These are phyloP conservation scores for Conchocele bisecta DNA, from an alignment of 2,888 invertebrate genomes.

Conservation along the genomic window DNA sequence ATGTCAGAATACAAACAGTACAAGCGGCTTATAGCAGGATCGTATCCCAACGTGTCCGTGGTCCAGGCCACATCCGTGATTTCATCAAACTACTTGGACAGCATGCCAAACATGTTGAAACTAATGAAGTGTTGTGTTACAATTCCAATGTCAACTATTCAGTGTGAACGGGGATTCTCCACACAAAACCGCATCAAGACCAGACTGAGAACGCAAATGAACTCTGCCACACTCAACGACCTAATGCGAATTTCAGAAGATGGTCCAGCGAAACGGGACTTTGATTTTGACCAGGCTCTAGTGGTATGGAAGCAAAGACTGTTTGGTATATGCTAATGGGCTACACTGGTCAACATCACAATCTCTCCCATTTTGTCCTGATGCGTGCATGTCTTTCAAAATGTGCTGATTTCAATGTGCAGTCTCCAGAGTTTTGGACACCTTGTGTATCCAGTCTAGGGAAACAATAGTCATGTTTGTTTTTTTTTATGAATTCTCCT, in stretches of 20 bases:
- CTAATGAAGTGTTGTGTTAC: slow-evolving; percentile 17
- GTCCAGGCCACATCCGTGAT: background rate
- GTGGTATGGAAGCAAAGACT: slow-evolving; percentile 23
- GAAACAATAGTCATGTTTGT: too few relatives aligned
- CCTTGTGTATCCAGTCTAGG: too few relatives aligned
- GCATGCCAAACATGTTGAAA: slow-evolving; percentile 24
- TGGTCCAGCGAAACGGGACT: slow-evolving; percentile 11
- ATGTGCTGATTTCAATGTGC: too few relatives aligned
- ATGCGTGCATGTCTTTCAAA: too few relatives aligned
- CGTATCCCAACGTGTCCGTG: background rate
- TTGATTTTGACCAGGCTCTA: slow-evolving; percentile 21
- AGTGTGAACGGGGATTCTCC: slow-evolving; percentile 34
- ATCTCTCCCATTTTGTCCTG: too few relatives aligned
- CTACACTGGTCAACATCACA: too few relatives aligned
- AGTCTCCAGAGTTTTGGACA: too few relatives aligned
- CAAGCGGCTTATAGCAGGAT: slow-evolving; percentile 30
- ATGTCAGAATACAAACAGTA: slow-evolving; percentile 35
- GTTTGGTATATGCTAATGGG: too few relatives aligned
- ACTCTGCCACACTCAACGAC: slow-evolving; percentile 13
- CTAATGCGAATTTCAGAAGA: slow-evolving; percentile 34
- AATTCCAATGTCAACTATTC: slow-evolving; percentile 19
- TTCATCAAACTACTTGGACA: slow-evolving; percentile 7
- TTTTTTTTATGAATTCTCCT: too few relatives aligned
- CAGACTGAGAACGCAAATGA: slow-evolving; percentile 17
- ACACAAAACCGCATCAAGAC: slow-evolving; percentile 27